Base-by-base conservation (phyloP, 2,888 invertebrate genomes). In the Julus scanicus region DNA sequence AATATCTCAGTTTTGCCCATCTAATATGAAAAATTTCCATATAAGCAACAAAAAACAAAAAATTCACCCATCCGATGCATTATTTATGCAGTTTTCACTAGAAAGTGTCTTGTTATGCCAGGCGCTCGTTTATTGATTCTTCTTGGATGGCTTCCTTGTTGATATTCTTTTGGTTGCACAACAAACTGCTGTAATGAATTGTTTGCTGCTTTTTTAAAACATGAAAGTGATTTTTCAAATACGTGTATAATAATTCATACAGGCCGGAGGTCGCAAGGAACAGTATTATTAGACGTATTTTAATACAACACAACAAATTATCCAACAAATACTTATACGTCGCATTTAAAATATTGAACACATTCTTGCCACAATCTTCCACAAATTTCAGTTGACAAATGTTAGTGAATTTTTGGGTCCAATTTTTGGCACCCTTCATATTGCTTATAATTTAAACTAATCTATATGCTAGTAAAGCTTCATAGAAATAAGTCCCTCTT, bases 21-120 rank as follows among this genome's bases (percentile, higher is more conserved):
- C 80, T 80, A 80, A 80, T 80, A 80, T 80, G 80, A 80, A 80
- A 80, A 80, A 80, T 80, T 80, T 80, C 80, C 80, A 80, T 80
- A 80, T 80, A 37, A 80, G 37, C 29, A 80, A 37, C 37, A 80
- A 37, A 53, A 53, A 53, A 13, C 5, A 44, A 44, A 80, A 80
- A 80, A 80, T 80, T 37, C 80, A 15, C 80, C 80, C 29, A 29
- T 13, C 80, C 80, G 80, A 80, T 80, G 80, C 80, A 80, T 80
- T 80, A 80, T 80, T 80, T 80, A 80, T 80, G 80, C 80, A 80
- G 80, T 39, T 80, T 80, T 80, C 80, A 80, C 80, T 80, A 80
- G 80, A 80, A 80, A 80, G 80, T 80, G 80, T 80, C 80, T 80
- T 80, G 80, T 80, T 80, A 80, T 80, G 80, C 37, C 80, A 80